Evolutionary conservation across 1,140 invertebrate species (phyloP), one percentile per base, ranked within the genome.

Genomic region (Drosophila paulistorum): DNA sequence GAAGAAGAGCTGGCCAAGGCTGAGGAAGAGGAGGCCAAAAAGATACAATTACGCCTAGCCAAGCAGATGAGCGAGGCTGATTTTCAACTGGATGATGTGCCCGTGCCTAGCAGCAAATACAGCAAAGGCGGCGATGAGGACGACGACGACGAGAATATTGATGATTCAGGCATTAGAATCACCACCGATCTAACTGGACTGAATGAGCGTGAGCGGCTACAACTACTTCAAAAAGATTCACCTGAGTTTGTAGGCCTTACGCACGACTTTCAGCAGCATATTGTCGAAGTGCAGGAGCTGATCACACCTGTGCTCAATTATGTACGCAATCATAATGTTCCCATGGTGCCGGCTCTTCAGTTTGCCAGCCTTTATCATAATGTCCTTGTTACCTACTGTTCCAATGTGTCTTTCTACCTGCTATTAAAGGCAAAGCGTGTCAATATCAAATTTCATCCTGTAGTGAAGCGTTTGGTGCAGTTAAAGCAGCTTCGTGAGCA

Each of bases 381-480:
- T 75, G 87, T 97, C 11, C 94, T 95, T 75, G 92, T 96, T 71
- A 96, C 96, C 92, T 98, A 98, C 87, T 96, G 95, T 76, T 95
- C 94, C 17, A 98, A 98, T 91, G 95, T 98, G 20, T 94, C 94
- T 30, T 98, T 97, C 92, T 99, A 98, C 92, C 90, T 98, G 68
- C 93, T 97, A 73, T 80, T 98, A 1, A 98, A 97, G 93, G 93
- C 95, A 48, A 95, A 95, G 90, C 95, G 94, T 73, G 92, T 94
- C 39, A 93, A 94, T 61, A 93, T 97, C 14, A 94, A 95, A 78
- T 95, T 95, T 71, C 98, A 99, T 94, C 97, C 98, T 35, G 95
- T 98, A 35, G 95, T 97, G 17, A 96, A 97, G 92, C 93, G 96
- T 70, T 92, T 99, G 23, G 94, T 96, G 69, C 95, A 97, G 83